Percentiles rank a stretch among this genome's conserved stretches.
These are phyloP conservation scores for Danaus melanippus DNA, from an alignment of 1,140 invertebrate genomes.

Conservation along the genomic window DNA sequence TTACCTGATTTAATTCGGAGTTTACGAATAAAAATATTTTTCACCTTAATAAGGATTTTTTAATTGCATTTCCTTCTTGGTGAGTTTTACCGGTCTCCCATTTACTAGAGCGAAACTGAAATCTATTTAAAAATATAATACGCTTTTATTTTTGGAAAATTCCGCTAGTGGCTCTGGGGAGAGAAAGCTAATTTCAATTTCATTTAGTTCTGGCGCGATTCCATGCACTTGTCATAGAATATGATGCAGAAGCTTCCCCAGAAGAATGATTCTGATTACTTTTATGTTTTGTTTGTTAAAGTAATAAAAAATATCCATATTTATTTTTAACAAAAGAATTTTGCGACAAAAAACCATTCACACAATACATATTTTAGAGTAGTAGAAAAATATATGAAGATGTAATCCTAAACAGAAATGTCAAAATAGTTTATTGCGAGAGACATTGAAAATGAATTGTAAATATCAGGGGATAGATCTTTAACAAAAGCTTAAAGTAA, in stretches of 20 bases:
- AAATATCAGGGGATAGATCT: no score
- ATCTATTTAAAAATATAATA: slow-evolving; percentile 71
- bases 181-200: slow-evolving; percentile 71
- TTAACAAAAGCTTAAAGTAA: no score
- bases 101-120: slow-evolving; percentile 44
- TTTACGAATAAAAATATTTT: slow-evolving; percentile 8
- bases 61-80: slow-evolving; percentile 32
- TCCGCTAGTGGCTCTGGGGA: slow-evolving; percentile 65
- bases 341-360: no score
- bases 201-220: slow-evolving; percentile 71
- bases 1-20: slow-evolving; percentile 7
- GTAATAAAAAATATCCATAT: no score
- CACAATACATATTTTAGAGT: no score
- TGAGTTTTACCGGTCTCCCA: slow-evolving; percentile 32
- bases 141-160: slow-evolving; percentile 68
- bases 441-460: no score
- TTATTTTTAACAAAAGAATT: no score
- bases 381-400: no score
- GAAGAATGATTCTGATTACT: background rate
- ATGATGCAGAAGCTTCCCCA: slow-evolving; percentile 14
- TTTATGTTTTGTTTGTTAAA: background rate
- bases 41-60: slow-evolving; percentile 19
- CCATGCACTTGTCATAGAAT: slow-evolving; percentile 58
- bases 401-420: no score
- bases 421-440: no score